Evolutionary conservation across 2,797 vertebrate genomes (phyloP).

Genomic region (Lagocephalus sceleratus): DNA sequence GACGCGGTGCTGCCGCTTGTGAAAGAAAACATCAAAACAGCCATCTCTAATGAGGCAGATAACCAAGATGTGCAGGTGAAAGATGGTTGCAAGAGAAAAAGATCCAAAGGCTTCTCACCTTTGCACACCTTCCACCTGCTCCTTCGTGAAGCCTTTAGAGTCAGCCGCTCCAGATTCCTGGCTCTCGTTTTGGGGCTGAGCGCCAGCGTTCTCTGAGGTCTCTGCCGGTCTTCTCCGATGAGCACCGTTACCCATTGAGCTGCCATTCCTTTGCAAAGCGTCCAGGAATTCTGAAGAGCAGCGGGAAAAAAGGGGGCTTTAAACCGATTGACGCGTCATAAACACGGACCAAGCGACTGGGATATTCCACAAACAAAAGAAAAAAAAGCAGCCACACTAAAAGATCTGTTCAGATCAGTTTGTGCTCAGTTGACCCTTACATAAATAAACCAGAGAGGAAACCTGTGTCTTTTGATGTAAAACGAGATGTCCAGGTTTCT

Average conservation of each 20-base stretch:
- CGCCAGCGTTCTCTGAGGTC: conserved; percentile 51
- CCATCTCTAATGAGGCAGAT: not conserved
- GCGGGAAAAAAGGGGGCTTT: not conserved
- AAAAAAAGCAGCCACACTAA: not conserved
- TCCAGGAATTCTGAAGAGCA: conserved; percentile 82
- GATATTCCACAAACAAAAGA: not conserved
- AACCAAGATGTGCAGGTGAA: not conserved
- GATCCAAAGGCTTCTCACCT: conserved; percentile 73
- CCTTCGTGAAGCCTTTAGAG: conserved; percentile 86
- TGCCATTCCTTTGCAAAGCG: conserved; percentile 86
- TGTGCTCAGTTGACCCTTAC: too few species aligned
- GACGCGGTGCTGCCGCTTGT: conserved; percentile 1
- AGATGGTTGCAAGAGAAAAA: not conserved
- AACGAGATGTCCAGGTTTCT: too few species aligned
- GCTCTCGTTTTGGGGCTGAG: conserved; percentile 61
- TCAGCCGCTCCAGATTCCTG: conserved; percentile 68
- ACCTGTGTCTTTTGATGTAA: too few species aligned
- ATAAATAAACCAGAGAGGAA: too few species aligned
- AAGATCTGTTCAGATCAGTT: too few species aligned
- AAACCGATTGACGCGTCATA: not conserved
- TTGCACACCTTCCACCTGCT: conserved; percentile 91
- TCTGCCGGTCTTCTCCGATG: conserved; percentile 77
- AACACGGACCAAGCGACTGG: too few species aligned
- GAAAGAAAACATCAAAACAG: conserved; percentile 6
- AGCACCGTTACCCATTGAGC: conserved; percentile 79